Conservation (phyloP, 2,113 vertebrate genomes). For the Neodon shergylaensis region DNA sequence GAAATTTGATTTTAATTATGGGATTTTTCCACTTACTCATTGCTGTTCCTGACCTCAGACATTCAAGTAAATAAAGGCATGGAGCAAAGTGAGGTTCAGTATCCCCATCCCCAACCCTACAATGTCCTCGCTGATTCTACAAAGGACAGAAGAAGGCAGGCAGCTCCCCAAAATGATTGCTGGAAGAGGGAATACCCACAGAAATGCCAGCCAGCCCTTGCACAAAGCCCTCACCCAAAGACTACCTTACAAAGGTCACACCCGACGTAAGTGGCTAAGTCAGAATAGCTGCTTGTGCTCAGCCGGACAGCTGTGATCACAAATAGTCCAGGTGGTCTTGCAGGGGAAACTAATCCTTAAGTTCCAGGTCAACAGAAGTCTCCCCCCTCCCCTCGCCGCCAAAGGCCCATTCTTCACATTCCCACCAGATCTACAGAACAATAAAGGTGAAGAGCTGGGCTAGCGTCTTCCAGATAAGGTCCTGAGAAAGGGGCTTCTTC, state of each 20-base stretch:
- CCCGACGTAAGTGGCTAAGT: background rate
- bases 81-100: background rate
- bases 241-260: slow-evolving; percentile 40
- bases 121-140: background rate
- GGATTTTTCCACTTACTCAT: background rate
- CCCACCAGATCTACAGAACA: background rate
- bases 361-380: background rate
- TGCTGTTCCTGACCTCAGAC: background rate
- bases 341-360: background rate
- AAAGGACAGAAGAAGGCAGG: background rate
- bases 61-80: background rate
- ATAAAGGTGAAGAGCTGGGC: background rate
- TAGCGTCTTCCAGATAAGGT: background rate
- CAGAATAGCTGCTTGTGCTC: background rate
- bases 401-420: background rate
- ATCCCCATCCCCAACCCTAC: background rate
- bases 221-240: background rate
- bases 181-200: background rate
- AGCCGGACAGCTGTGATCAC: background rate
- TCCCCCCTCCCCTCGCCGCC: background rate
- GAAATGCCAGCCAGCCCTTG: background rate
- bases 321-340: background rate
- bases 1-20: background rate
- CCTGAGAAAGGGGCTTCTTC: background rate
- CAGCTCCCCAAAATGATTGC: background rate